A percentile compares a stretch with the other conserved stretches of the same genome.
Conservation (phyloP, 2,113 vertebrate genomes). For the Hippocampus zosterae region DNA sequence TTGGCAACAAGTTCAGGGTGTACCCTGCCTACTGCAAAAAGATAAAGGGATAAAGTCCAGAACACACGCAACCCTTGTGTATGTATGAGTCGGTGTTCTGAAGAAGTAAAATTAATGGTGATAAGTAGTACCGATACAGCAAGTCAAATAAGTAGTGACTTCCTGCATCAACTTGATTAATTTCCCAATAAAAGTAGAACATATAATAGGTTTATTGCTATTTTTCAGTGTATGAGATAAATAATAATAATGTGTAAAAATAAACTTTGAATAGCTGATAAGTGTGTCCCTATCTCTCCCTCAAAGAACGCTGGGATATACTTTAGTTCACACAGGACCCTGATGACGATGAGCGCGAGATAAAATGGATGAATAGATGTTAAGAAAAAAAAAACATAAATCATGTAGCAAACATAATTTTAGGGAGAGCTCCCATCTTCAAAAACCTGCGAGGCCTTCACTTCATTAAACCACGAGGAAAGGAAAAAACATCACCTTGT, state of each 20-base stretch:
- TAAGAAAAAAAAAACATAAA: not conserved
- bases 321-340: no score
- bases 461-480: constrained; percentile 32
- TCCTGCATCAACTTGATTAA: not conserved
- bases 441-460: not conserved
- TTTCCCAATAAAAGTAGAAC: not conserved
- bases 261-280: not conserved
- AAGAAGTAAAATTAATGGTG: no score
- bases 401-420: not conserved
- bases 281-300: not conserved
- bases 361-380: not conserved
- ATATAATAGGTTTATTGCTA: not conserved
- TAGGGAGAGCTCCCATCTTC: not conserved
- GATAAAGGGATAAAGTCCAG: no score
- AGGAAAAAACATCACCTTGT: constrained; percentile 34
- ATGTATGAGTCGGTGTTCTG: no score
- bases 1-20: no score
- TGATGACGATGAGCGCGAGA: not conserved
- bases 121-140: no score
- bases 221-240: not conserved
- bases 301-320: no score
- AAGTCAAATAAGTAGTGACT: no score
- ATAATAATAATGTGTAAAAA: not conserved
- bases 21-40: no score
- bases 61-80: no score